These are phyloP conservation scores for Lemur catta DNA, from an alignment of 2,797 vertebrate genomes.

Conservation along the genomic window DNA sequence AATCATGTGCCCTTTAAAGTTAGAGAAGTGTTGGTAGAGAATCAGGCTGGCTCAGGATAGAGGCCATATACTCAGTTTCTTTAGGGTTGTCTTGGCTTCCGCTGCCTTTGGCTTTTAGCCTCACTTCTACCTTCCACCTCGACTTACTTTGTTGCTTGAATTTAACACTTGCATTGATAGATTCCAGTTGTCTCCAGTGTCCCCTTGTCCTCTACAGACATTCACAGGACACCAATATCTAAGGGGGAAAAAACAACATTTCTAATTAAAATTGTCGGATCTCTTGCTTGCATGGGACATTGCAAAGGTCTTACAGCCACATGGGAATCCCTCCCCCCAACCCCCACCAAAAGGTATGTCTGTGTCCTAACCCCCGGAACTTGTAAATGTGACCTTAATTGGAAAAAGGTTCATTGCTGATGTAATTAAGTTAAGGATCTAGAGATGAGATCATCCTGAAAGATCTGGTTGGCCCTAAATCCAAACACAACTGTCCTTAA, in stretches of 20 bases:
- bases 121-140: background rate
- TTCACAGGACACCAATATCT: background rate
- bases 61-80: background rate
- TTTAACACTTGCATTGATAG: background rate
- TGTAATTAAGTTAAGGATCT: background rate
- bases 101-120: background rate
- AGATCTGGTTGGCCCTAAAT: background rate
- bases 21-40: background rate
- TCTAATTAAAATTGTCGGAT: background rate
- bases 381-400: background rate
- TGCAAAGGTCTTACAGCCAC: background rate
- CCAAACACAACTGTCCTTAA: background rate
- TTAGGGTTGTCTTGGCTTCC: background rate
- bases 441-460: background rate
- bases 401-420: background rate
- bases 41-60: rapidly evolving
- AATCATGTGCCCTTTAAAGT: background rate
- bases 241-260: background rate
- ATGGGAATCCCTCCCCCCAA: no score
- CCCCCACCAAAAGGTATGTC: background rate
- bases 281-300: background rate
- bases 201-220: background rate
- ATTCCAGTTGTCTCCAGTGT: background rate
- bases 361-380: background rate
- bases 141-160: background rate